phyloP scores from a whole-genome alignment of 2,797 vertebrate genomes.

The Myotis findleyi region DNA sequence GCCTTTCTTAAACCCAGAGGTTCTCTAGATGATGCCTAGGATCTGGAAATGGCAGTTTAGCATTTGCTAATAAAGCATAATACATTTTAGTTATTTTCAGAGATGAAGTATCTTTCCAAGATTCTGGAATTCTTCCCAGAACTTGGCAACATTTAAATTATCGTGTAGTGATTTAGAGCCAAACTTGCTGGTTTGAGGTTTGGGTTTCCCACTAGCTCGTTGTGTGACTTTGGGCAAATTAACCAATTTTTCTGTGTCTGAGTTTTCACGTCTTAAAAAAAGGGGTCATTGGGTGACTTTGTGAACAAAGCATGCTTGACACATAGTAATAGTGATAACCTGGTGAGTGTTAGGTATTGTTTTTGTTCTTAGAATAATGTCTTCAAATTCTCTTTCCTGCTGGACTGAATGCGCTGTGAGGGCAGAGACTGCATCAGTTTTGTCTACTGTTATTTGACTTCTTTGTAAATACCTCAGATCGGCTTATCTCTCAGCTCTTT shows the following conservation, averaged over 20 bases:
- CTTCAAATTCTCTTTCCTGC: neutral
- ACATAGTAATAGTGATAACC: neutral
- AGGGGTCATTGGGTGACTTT: neutral
- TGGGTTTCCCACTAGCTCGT: neutral
- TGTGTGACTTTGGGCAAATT: neutral
- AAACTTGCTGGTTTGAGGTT: neutral
- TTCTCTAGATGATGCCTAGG: neutral
- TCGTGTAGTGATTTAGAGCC: neutral
- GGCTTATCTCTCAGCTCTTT: neutral
- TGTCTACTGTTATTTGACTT: neutral
- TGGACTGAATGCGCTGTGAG: neutral
- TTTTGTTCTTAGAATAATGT: slow-evolving; percentile 6
- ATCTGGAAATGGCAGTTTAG: neutral
- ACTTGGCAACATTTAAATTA: neutral
- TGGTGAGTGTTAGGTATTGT: neutral
- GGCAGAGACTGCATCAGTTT: neutral
- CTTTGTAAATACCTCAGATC: neutral
- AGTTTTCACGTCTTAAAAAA: neutral
- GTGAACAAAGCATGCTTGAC: neutral
- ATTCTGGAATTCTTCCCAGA: neutral
- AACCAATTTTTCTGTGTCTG: neutral
- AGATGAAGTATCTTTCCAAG: slow-evolving; percentile 7
- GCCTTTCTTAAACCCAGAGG: neutral
- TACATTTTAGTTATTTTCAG: neutral
- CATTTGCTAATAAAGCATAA: neutral